Conservation (phyloP, 2,888 invertebrate genomes). For the Leptura quadrifasciata region DNA sequence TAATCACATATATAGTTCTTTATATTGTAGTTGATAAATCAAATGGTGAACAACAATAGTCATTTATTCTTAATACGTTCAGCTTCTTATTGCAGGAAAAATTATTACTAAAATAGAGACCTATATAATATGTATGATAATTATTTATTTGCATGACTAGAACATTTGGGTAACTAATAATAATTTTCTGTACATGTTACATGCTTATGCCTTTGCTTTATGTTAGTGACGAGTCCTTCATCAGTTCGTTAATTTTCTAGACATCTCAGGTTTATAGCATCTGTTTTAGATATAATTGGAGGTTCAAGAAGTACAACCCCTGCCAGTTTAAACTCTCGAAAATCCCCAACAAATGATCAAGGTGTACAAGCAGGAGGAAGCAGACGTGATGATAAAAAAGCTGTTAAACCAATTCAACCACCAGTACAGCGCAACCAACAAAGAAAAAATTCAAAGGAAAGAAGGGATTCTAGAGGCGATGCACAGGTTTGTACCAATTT, state of each 20-base stretch:
- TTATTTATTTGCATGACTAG: background rate
- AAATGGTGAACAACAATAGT: no score
- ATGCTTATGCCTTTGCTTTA: slow-evolving; percentile 17
- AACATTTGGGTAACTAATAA: background rate
- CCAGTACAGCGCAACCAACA: slow-evolving; percentile 67
- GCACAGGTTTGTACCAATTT: slow-evolving; percentile 51
- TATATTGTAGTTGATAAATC: no score
- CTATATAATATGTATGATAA: background rate
- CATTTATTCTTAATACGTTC: no score
- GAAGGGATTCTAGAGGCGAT: slow-evolving; percentile 65
- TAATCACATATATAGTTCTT: no score
- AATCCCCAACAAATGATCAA: slow-evolving; percentile 91
- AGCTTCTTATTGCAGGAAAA: no score
- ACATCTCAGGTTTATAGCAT: slow-evolving; percentile 66
- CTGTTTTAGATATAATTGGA: slow-evolving; percentile 83
- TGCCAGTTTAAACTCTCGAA: slow-evolving; percentile 82
- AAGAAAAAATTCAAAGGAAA: slow-evolving; percentile 65
- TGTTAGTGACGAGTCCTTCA: background rate
- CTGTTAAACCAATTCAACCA: slow-evolving; percentile 69
- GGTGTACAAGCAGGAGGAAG: slow-evolving; percentile 81
- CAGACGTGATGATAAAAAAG: slow-evolving; percentile 72
- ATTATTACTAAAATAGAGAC: no score
- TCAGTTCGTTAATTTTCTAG: slow-evolving; percentile 43
- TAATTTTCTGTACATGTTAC: background rate
- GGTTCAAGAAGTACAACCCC: slow-evolving; percentile 89